Base-by-base conservation (phyloP, 2,797 vertebrate genomes). In the Spinibarbus caldwelli region DNA sequence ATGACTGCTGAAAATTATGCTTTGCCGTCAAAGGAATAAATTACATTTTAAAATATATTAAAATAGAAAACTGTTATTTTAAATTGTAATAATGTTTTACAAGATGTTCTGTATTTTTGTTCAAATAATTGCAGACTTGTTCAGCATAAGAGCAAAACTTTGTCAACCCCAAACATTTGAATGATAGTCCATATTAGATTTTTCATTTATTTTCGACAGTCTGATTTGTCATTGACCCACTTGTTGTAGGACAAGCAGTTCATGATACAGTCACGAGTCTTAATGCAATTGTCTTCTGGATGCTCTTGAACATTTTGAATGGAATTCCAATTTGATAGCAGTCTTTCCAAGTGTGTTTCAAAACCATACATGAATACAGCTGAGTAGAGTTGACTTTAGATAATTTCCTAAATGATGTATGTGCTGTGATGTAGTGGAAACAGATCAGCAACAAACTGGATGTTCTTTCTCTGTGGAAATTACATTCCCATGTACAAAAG, bases 401-500 rank as follows among this genome's bases (percentile, higher is more conserved):
- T 23, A 0, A 19, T 59, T 62, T 73, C 26, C 17, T 73, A 34
- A 82, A n/a, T 45, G 7, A 34, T 73, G 68, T 43, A 23, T 57
- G 26, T 17, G 17, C 21, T 45, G 29, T 62, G 54, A 45, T 34
- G 52, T 76, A 36, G 71, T 19, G 15, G 71, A 78, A 84, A 78
- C 34, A 34, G 45, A 57, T 14, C 14, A 41, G 15, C n/a, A 84
- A 57, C 75, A 68, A 68, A 23, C 59, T 78, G 26, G 19, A 43
- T 38, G 49, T 71, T 71, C 73, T 31, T 41, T 77, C 15, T 43
- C 10, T 31, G 34, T 84, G 73, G 82, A 84, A 68, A 84, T 47
- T 41, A 64, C 41, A 66, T 78, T 57, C n/a, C 52, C 75, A 43
- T 59, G 49, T 70, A 79, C 64, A 47, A 59, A 79, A 71, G 38